Conservation (phyloP, 2,797 vertebrate genomes). For the Nyctalus aviator region DNA sequence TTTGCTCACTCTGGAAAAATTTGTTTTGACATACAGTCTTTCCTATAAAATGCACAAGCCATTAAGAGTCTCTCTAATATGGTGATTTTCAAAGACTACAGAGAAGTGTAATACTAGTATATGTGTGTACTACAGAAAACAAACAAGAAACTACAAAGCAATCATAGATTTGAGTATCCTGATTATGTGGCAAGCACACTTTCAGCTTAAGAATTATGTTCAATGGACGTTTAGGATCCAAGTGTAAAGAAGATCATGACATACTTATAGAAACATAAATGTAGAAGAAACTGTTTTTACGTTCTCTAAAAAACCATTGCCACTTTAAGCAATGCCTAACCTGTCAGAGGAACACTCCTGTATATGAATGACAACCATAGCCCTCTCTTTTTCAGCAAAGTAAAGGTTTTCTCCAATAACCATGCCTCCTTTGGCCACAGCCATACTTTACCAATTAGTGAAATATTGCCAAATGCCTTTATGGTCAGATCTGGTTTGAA, state of each 20-base stretch:
- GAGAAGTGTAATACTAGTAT: slow-evolving; percentile 27
- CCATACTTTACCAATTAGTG: background rate
- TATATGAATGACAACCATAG: background rate
- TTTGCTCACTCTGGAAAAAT: slow-evolving; percentile 82
- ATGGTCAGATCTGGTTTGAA: background rate
- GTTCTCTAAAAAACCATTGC: background rate
- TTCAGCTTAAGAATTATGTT: background rate
- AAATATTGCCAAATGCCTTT: background rate
- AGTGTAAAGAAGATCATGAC: background rate
- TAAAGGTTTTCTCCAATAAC: slow-evolving; percentile 12
- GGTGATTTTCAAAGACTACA: slow-evolving; percentile 59
- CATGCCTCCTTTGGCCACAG: background rate
- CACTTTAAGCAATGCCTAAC: background rate
- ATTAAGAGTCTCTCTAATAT: slow-evolving; percentile 40
- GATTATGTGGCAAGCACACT: rapidly evolving
- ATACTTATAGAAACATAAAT: background rate
- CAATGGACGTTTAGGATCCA: background rate
- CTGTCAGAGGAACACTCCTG: background rate
- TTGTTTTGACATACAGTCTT: slow-evolving; percentile 74
- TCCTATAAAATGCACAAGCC: slow-evolving; percentile 61
- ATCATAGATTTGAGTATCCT: background rate
- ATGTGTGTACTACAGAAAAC: slow-evolving; percentile 39
- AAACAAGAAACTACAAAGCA: slow-evolving; percentile 32
- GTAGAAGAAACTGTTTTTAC: background rate
- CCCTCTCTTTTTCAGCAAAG: background rate